Conservation (phyloP, 35 echinoderm and acorn worm species). For the Lytechinus pictus region DNA sequence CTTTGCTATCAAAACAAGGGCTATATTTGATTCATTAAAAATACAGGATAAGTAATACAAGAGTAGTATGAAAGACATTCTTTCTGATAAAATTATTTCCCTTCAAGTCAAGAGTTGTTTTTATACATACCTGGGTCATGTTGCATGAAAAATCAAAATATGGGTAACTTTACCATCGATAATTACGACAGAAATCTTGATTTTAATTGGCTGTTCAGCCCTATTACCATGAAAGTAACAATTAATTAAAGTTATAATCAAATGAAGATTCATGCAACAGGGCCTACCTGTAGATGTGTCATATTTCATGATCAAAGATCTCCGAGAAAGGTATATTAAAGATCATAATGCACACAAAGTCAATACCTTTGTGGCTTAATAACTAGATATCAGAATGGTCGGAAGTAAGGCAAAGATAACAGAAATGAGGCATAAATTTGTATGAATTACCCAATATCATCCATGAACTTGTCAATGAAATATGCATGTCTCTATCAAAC, state of each 20-base stretch:
- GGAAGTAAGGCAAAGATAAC: not conserved
- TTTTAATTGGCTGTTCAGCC: too few relatives aligned
- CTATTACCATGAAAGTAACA: too few relatives aligned
- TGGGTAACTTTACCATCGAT: too few relatives aligned
- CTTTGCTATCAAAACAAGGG: not conserved
- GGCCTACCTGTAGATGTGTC: not conserved
- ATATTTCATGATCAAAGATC: not conserved
- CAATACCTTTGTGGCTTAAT: not conserved
- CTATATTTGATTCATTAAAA: not conserved
- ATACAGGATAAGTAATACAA: not conserved
- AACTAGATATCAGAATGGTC: not conserved
- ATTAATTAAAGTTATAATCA: too few relatives aligned
- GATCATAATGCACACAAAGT: not conserved
- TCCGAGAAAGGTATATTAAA: not conserved
- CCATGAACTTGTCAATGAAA: not conserved
- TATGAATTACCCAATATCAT: not conserved
- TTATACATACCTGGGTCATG: too few relatives aligned
- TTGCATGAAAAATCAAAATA: too few relatives aligned
- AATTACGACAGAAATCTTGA: too few relatives aligned
- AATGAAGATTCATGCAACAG: too few relatives aligned
- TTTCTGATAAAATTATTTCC: not conserved
- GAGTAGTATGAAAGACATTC: not conserved
- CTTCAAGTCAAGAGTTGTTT: not conserved
- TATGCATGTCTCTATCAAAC: not conserved
- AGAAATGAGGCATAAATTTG: not conserved